Evolutionary conservation across 2,113 vertebrate genomes (phyloP).

Genomic region (Delphinapterus leucas): DNA sequence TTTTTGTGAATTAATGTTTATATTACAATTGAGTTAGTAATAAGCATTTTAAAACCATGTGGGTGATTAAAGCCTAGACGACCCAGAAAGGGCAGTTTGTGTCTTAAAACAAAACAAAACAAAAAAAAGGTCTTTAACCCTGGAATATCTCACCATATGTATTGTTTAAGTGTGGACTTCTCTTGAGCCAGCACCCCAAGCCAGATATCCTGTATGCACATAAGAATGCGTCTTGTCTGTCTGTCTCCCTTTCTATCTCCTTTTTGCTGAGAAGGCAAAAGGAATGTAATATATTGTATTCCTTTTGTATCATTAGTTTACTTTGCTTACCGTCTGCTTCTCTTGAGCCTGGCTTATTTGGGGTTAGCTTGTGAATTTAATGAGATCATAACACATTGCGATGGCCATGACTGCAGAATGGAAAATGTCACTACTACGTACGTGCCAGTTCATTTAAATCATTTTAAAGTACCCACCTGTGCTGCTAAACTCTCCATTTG

Average conservation of each 20-base stretch:
- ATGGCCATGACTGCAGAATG: slow-evolving; percentile 43
- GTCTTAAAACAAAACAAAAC: neutral
- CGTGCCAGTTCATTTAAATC: slow-evolving; percentile 50
- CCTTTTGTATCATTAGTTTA: neutral
- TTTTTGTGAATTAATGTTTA: slow-evolving; percentile 33
- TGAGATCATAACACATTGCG: slow-evolving; percentile 48
- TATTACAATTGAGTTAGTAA: slow-evolving; percentile 3
- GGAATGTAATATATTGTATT: neutral
- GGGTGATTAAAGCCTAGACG: neutral
- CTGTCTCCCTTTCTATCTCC: neutral
- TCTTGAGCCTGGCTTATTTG: slow-evolving; percentile 39
- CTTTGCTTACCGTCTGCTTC: neutral
- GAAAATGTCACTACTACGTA: slow-evolving; percentile 51
- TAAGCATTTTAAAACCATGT: neutral
- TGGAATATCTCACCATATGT: neutral
- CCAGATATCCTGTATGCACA: neutral
- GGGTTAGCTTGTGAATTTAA: slow-evolving; percentile 60
- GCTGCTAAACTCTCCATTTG: slow-evolving; percentile 45
- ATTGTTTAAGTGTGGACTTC: neutral
- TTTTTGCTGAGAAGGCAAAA: neutral
- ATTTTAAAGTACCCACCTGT: slow-evolving; percentile 65
- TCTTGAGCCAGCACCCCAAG: neutral
- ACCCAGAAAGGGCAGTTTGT: neutral
- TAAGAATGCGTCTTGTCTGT: neutral
- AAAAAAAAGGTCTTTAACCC: neutral